phyloP scores from a whole-genome alignment of 2,888 invertebrate genomes.

The Caenorhabditis japonica region DNA sequence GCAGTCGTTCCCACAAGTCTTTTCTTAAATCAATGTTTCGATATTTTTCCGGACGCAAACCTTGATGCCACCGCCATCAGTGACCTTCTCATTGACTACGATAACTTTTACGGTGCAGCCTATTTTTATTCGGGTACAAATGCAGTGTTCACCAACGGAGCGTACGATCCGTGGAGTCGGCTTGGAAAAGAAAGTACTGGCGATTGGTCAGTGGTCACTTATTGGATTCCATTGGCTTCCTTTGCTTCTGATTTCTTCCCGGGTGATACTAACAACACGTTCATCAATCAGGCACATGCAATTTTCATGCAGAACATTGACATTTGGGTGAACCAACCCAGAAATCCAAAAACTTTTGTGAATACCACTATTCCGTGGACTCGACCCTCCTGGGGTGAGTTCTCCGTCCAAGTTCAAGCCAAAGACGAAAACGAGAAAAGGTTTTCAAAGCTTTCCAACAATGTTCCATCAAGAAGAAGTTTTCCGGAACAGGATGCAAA shows the following conservation, averaged over 20 bases:
- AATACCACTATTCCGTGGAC: conserved; percentile 18
- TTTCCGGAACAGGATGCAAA: background rate
- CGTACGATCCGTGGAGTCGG: conserved; percentile 20
- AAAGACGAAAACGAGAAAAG: background rate
- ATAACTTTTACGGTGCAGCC: conserved; percentile 23
- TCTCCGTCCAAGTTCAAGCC: too few relatives aligned
- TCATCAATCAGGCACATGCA: conserved; percentile 23
- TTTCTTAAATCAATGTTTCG: conserved; percentile 51
- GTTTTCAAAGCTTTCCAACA: background rate
- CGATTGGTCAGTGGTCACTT: conserved; percentile 9
- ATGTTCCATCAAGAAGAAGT: background rate
- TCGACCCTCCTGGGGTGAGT: background rate
- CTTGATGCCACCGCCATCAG: conserved; percentile 37
- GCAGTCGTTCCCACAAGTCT: conserved; percentile 52
- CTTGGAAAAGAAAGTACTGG: conserved; percentile 2
- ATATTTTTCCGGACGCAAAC: conserved; percentile 49
- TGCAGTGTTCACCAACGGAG: conserved; percentile 55
- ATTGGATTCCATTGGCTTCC: conserved; percentile 24
- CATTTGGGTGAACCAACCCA: conserved; percentile 55
- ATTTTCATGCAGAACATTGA: conserved; percentile 52
- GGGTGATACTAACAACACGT: background rate
- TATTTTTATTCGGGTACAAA: conserved; percentile 53
- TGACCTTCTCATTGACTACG: conserved; percentile 21
- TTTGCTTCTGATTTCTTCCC: conserved; percentile 54
- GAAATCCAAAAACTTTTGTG: conserved; percentile 11